Base-by-base conservation (phyloP, 2,113 vertebrate species). In the Carettochelys insculpta region DNA sequence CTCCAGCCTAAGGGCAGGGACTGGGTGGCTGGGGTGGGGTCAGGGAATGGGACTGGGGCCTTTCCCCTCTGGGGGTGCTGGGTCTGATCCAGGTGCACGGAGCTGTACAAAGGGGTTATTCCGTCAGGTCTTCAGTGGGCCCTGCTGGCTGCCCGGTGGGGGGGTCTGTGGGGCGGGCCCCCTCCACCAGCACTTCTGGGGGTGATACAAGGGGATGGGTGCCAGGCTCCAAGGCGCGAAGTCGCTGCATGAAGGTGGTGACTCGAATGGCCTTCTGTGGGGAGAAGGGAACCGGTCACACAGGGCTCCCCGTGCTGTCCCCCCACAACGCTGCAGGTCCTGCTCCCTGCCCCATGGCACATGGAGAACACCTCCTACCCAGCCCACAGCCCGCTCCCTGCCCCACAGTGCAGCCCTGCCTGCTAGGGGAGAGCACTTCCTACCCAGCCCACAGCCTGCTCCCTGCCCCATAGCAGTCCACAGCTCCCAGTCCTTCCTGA, bases 181-280 rank as follows among this genome's bases (percentile, higher is more conserved):
- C 97, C 94, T 98, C 98, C 87, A 98, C 96, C 4, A 95, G 97
- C 73, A 98, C 96, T 82, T 98, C 97, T 2, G 90, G 87, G 27
- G 97, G 96, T 8, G 97, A 97, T 58, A 96, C 94, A 1, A 92
- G 90, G 50, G 94, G 90, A 22, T 87, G 90, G 61, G 53, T 25
- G 65, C 97, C 77, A 88, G 94, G 61, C 90, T 92, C 92, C 11
- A 98, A 94, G 76, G 98, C 98, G 90, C 98, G 97, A 91, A 98
- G 97, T 12, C 98, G 97, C 80, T 98, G 98, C 98, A 98, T 98
- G 95, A 98, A 98, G 34, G 98, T 98, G 65, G 98, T 98, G 65
- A 98, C 98, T 29, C 98, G 98, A 77, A 98, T 98, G 2, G 98
- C 98, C 98, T 98, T 98, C 98, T 98, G 97, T 65, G 95, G 95